phyloP scores from a whole-genome alignment of 2,888 invertebrate species.

The Eupithecia subfuscata region DNA sequence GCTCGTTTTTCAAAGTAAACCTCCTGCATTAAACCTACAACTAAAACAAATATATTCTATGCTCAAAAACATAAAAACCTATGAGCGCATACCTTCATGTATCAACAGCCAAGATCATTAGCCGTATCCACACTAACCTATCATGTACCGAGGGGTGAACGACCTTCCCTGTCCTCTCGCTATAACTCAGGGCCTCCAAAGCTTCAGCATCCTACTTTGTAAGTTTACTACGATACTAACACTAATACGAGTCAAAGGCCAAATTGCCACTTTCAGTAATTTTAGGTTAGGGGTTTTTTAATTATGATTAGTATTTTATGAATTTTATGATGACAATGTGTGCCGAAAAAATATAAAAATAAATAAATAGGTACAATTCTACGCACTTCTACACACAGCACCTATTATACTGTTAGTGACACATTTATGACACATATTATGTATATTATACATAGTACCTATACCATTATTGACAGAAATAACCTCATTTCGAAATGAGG shows the following conservation, averaged over 20 bases:
- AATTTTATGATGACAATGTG: too few species aligned
- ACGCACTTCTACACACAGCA: too few species aligned
- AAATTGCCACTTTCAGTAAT: background rate
- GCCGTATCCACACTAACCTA: constrained; percentile 53
- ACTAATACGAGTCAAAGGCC: constrained; percentile 24
- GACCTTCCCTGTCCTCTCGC: constrained; percentile 76
- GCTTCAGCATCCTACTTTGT: constrained; percentile 54
- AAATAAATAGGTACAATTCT: too few species aligned
- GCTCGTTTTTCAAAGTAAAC: too few species aligned
- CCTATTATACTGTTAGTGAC: too few species aligned
- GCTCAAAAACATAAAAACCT: background rate
- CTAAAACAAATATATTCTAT: background rate
- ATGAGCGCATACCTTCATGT: background rate
- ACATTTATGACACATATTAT: too few species aligned
- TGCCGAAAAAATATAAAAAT: too few species aligned
- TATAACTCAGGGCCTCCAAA: constrained; percentile 67
- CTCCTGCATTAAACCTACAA: too few species aligned
- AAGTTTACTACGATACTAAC: constrained; percentile 54
- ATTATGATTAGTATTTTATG: background rate
- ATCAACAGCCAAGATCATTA: background rate
- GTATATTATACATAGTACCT: too few species aligned
- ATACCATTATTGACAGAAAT: too few species aligned
- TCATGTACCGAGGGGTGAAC: constrained; percentile 66
- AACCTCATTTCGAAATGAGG: too few species aligned
- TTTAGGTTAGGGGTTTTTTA: background rate